Percentiles rank a stretch among this genome's conserved stretches.
Conservation (phyloP, 2,113 vertebrate genomes). For the Hymenochirus boettgeri region DNA sequence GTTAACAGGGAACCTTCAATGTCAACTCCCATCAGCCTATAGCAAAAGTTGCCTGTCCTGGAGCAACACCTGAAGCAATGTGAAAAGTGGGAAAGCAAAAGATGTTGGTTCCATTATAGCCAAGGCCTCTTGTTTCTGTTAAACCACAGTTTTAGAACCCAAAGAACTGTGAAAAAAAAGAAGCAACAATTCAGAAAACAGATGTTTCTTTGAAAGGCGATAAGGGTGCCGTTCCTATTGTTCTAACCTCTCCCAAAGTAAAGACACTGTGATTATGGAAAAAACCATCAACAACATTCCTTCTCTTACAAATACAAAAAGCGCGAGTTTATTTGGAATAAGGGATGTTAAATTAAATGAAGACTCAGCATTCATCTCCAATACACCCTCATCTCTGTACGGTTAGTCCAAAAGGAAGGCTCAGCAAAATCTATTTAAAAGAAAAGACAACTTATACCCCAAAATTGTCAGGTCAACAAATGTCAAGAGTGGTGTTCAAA, state of each 20-base stretch:
- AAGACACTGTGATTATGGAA: slow-evolving; percentile 1
- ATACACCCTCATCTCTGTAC: slow-evolving; percentile 21
- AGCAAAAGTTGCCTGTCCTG: neutral
- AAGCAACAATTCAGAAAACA: slow-evolving; percentile 37
- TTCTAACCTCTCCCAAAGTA: slow-evolving; percentile 39
- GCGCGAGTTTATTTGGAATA: slow-evolving; percentile 38
- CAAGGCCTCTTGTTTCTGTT: slow-evolving; percentile 43
- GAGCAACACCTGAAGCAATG: neutral
- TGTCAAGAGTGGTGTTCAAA: slow-evolving; percentile 53
- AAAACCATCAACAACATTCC: neutral
- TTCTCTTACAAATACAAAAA: slow-evolving; percentile 29
- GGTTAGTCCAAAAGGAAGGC: slow-evolving; percentile 14
- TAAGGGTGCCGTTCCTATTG: slow-evolving; percentile 47
- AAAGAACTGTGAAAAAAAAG: slow-evolving; percentile 53
- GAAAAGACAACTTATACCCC: slow-evolving; percentile 52
- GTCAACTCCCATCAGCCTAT: slow-evolving; percentile 3
- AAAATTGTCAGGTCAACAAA: slow-evolving; percentile 52
- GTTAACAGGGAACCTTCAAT: neutral
- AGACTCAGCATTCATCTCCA: neutral
- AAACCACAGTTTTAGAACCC: slow-evolving; percentile 50
- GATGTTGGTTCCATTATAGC: neutral
- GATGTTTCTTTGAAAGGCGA: slow-evolving; percentile 41
- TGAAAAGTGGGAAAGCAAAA: slow-evolving; percentile 52
- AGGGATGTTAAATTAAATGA: slow-evolving; percentile 25
- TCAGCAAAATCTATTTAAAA: slow-evolving; percentile 34